Conservation (phyloP, 2,113 vertebrate genomes). For the Terrapene triunguis region DNA sequence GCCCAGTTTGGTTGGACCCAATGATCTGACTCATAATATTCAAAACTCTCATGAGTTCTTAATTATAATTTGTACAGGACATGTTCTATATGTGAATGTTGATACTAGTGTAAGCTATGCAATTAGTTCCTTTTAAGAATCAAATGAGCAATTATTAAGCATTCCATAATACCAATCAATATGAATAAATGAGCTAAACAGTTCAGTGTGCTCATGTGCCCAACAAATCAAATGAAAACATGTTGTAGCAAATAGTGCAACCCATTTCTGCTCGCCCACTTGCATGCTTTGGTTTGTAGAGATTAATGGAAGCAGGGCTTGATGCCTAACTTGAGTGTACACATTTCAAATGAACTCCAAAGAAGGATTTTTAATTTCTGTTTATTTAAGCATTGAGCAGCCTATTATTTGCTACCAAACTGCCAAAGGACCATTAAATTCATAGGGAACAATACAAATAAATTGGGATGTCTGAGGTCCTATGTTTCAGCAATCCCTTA, state of each 20-base stretch:
- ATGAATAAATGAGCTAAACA: slow-evolving; percentile 54
- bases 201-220: slow-evolving; percentile 44
- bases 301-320: not conserved
- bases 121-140: slow-evolving; percentile 63
- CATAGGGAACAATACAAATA: not conserved
- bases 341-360: not conserved
- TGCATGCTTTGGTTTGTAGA: slow-evolving; percentile 40
- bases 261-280: slow-evolving; percentile 58
- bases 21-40: not conserved
- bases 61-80: not conserved
- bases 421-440: not conserved
- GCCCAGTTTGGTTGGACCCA: not conserved
- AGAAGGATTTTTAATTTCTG: slow-evolving; percentile 7
- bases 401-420: not conserved
- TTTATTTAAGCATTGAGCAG: not conserved
- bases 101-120: slow-evolving; percentile 1
- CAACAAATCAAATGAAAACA: slow-evolving; percentile 57
- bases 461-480: not conserved
- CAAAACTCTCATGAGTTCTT: not conserved
- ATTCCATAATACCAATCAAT: slow-evolving; percentile 64
- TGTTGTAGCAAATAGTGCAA: not conserved
- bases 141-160: slow-evolving; percentile 58
- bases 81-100: slow-evolving; percentile 2
- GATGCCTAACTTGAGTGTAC: not conserved
- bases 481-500: not conserved